phyloP scores from a whole-genome alignment of 2,888 invertebrate species.

The Dermolepida albohirtum region DNA sequence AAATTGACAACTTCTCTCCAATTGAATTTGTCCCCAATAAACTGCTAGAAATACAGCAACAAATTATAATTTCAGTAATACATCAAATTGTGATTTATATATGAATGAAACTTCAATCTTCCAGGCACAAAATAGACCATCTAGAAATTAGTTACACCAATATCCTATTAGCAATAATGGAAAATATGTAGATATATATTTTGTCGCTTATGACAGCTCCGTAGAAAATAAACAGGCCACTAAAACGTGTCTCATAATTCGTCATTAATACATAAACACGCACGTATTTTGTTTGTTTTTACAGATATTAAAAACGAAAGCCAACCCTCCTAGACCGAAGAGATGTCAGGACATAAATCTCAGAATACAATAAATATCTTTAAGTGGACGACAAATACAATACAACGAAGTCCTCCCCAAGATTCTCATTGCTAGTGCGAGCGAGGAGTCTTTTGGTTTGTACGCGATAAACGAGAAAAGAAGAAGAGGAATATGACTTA shows the following conservation, averaged over 20 bases:
- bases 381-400: conserved; percentile 61
- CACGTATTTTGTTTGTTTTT: conserved; percentile 52
- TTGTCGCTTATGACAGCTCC: conserved; percentile 12
- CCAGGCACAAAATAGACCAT: not conserved
- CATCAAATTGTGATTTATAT: no score
- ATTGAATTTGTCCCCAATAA: no score
- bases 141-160: not conserved
- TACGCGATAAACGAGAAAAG: conserved; percentile 20
- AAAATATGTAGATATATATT: conserved; percentile 8
- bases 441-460: conserved; percentile 30
- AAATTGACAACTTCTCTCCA: no score
- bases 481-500: conserved; percentile 16
- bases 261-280: conserved; percentile 54
- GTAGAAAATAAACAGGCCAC: conserved; percentile 34
- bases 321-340: conserved; percentile 47
- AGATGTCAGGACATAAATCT: conserved; percentile 54
- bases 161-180: conserved; percentile 6
- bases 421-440: conserved; percentile 34
- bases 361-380: conserved; percentile 59
- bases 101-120: no score
- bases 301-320: conserved; percentile 53
- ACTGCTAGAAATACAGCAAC: no score
- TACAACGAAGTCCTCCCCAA: conserved; percentile 50
- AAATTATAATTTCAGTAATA: no score
- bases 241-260: conserved; percentile 54